phyloP scores from a whole-genome alignment of 2,797 vertebrate genomes.

The Mycteria americana region DNA sequence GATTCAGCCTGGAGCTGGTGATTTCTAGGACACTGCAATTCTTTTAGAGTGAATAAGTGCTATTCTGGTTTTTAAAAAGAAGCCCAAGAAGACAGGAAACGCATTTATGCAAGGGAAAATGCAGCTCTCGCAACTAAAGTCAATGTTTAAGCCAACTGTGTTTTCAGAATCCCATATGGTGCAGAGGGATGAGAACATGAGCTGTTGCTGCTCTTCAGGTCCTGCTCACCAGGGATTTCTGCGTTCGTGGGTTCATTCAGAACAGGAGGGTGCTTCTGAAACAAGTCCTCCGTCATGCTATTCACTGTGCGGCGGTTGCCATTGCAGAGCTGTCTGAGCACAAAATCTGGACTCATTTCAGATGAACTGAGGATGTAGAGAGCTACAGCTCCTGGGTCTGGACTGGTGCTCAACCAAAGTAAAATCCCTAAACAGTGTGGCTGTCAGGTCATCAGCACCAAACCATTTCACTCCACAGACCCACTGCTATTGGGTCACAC shows the following conservation, averaged over 20 bases:
- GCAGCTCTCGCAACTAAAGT: background rate
- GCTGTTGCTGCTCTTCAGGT: slow-evolving; percentile 25
- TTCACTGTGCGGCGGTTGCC: background rate
- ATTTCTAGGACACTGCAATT: background rate
- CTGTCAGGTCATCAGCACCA: background rate
- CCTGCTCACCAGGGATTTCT: background rate
- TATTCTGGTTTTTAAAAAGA: slow-evolving; percentile 26
- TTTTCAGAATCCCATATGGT: slow-evolving; percentile 60
- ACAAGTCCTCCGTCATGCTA: background rate
- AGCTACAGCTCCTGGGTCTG: background rate
- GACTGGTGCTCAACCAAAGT: background rate
- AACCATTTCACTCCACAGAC: background rate
- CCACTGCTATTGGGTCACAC: background rate
- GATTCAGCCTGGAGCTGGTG: background rate
- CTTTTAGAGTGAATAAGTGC: slow-evolving; percentile 11
- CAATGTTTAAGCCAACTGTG: slow-evolving; percentile 47
- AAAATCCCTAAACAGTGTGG: background rate
- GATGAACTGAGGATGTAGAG: background rate
- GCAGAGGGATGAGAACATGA: slow-evolving; percentile 28
- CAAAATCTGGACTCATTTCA: background rate
- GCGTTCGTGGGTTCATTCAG: background rate
- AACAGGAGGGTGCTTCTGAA: slow-evolving; percentile 1
- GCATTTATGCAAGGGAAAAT: background rate
- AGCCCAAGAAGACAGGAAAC: background rate
- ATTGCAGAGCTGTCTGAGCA: background rate